Base-by-base conservation (phyloP, 2,888 invertebrate species). In the Drosophila mettleri region DNA sequence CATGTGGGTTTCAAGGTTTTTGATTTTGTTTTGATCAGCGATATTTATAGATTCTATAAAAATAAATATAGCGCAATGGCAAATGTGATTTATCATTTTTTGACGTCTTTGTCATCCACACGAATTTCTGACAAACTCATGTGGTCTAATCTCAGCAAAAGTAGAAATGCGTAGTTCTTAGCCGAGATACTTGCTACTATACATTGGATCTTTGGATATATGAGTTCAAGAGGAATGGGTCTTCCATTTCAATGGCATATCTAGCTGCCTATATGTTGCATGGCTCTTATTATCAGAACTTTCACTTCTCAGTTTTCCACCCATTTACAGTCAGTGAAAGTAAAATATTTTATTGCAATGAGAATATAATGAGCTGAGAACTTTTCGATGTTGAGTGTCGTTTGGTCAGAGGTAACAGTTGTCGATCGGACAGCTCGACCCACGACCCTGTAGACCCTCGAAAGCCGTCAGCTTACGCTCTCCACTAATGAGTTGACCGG, bases 31-130 rank as follows among this genome's bases (percentile, higher is more conserved):
- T 2, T 29, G 29, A 39, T 29, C 7, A 29, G n/a, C 8, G n/a
- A 9, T 39, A 54, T 22, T 54, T 54, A 54, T 54, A 12, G 16
- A 31, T 8, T 24, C 16, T 33, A 22, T 12, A 10, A 41, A 22
- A 41, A 41, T 54, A 41, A 16, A 41, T 41, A 31, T 16, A 22
- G 4, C 41, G 41, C 41, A 54, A 8, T 54, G 16, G 2, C 31
- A 3, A 41, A 16, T 16, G 10, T 54, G 22, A 41, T 39, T 39
- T 41, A 33, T 20, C 31, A n/a, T 20, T 39, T 18, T n/a, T 4
- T 6, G n/a, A 8, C 33, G 14, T 20, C 9, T 38, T 52, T 29
- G 52, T 38, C 52, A 52, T 36, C 6, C 34, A 16, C 7, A 36
- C 22, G 12, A 5, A 20, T 18, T 18, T 48, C 8, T 31, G 31